Evolutionary conservation across 2,888 invertebrate species (phyloP), one percentile per base, ranked within the genome.

Genomic region (Tetanocera ferruginea): DNA sequence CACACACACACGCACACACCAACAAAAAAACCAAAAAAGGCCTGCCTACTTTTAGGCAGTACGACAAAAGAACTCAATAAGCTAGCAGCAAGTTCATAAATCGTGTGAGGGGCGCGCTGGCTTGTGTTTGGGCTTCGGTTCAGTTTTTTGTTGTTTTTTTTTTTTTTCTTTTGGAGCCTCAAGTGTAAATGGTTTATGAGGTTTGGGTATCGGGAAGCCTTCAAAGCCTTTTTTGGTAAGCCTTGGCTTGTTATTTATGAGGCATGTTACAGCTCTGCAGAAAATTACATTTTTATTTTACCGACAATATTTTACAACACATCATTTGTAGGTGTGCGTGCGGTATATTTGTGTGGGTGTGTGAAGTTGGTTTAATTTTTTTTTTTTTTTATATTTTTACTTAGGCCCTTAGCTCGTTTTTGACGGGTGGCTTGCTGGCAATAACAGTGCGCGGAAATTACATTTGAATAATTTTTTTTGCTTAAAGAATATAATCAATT

Each of bases 251-350:
- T 67, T 37, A 67, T 67, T 67, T 67, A 67, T 67, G 67, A 34
- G 67, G 67, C 67, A 67, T 67, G 67, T 67, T 67, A 37, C 67
- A 67, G 31, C 67, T 37, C 67, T 34, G 67, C 19, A 67, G 67
- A 67, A 67, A 67, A 67, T 67, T 67, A 37, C 31, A 67, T 67
- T 67, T 67, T 67, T 67, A n/a, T 37, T 19, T 43, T 34, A 37
- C 67, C 23, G 34, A 34, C 67, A 37, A 17, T 34, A 31, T 67
- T 67, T 67, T 67, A 37, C 37, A 6, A 34, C 23, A 23, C 34
- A 43, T 31, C 23, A 31, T 67, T 67, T 67, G 23, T 67, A 19
- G 60, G 60, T 60, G 60, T 60, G 23, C 43, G n/a, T 62, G 64
- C 19, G 19, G 14, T n/a, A 0, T 49, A 23, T 17, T 23, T 34